A percentile compares a stretch with the other conserved stretches of the same genome.
Evolutionary conservation across 2,797 vertebrate species (phyloP).

Genomic region (Notolepis coatsorum): DNA sequence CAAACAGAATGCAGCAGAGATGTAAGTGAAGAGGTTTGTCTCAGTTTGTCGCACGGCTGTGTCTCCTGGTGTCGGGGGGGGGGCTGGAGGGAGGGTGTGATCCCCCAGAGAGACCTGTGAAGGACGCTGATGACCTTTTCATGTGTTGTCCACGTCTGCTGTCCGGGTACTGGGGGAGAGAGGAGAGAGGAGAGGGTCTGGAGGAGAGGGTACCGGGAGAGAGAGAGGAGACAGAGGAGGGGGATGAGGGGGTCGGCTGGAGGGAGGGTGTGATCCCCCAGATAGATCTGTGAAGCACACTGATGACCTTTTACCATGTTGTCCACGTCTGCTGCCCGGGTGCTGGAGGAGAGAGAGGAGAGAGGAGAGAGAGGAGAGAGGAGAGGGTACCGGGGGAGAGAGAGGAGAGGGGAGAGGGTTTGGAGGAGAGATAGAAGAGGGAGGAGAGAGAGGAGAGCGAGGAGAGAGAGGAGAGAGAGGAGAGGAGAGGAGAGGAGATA

Average conservation of each 20-base stretch:
- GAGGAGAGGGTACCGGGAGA: slow-evolving; percentile 52
- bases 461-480: too few relatives aligned
- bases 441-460: too few relatives aligned
- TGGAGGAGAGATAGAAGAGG: too few relatives aligned
- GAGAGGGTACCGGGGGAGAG: slow-evolving; percentile 37
- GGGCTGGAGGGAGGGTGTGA: slow-evolving; percentile 32
- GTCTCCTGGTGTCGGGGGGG: slow-evolving; percentile 11
- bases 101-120: slow-evolving; percentile 44
- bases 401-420: slow-evolving; percentile 46
- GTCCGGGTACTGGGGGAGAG: slow-evolving; percentile 58
- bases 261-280: slow-evolving; percentile 41
- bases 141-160: slow-evolving; percentile 55
- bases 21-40: slow-evolving; percentile 7
- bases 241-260: too few relatives aligned
- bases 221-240: slow-evolving; percentile 42
- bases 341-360: slow-evolving; percentile 52
- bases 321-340: slow-evolving; percentile 56
- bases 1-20: slow-evolving; percentile 7
- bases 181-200: slow-evolving; percentile 51
- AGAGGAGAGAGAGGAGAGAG: slow-evolving; percentile 59
- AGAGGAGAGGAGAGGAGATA: too few relatives aligned
- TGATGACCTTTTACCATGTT: slow-evolving; percentile 66
- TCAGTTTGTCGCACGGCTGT: background rate
- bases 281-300: slow-evolving; percentile 46
- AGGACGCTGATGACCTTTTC: slow-evolving; percentile 67